Conservation (phyloP, 1,140 invertebrate genomes). For the Manduca sexta region DNA sequence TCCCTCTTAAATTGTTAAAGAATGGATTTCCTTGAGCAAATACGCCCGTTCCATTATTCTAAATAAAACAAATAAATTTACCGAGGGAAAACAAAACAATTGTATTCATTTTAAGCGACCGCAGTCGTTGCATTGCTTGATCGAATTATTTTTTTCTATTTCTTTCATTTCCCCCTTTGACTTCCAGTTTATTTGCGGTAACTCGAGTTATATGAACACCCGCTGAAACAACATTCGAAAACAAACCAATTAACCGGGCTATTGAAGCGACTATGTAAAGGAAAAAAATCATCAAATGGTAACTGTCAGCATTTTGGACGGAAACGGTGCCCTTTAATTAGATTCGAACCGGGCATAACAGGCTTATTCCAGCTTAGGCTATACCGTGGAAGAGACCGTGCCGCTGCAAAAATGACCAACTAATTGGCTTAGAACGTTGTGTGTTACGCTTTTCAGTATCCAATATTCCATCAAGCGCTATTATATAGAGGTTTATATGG, state of each 20-base stretch:
- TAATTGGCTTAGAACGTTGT: conserved; percentile 69
- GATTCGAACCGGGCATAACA: conserved; percentile 64
- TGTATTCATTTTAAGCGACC: conserved; percentile 64
- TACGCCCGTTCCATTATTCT: conserved; percentile 65
- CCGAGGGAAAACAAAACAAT: conserved; percentile 67
- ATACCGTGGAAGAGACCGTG: conserved; percentile 44
- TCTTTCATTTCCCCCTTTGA: conserved; percentile 17
- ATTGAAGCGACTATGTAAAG: conserved; percentile 42
- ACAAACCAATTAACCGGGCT: conserved; percentile 55
- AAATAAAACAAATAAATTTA: conserved; percentile 67
- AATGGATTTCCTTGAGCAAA: conserved; percentile 61
- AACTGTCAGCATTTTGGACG: conserved; percentile 63
- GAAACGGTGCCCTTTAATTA: conserved; percentile 66
- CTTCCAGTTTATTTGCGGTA: conserved; percentile 6
- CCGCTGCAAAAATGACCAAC: conserved; percentile 67
- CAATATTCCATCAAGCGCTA: conserved; percentile 59
- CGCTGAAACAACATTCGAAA: conserved; percentile 14
- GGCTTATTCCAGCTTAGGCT: conserved; percentile 65
- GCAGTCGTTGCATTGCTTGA: conserved; percentile 59
- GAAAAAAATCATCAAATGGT: conserved; percentile 51
- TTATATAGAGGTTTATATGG: conserved; percentile 29
- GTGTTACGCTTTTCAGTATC: conserved; percentile 60
- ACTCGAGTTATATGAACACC: conserved; percentile 11
- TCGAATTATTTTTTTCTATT: conserved; percentile 54
- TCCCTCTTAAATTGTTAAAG: conserved; percentile 60